Evolutionary conservation across 2,888 invertebrate species (phyloP), one percentile per base, ranked within the genome.

Genomic region (Clusia tigrina): DNA sequence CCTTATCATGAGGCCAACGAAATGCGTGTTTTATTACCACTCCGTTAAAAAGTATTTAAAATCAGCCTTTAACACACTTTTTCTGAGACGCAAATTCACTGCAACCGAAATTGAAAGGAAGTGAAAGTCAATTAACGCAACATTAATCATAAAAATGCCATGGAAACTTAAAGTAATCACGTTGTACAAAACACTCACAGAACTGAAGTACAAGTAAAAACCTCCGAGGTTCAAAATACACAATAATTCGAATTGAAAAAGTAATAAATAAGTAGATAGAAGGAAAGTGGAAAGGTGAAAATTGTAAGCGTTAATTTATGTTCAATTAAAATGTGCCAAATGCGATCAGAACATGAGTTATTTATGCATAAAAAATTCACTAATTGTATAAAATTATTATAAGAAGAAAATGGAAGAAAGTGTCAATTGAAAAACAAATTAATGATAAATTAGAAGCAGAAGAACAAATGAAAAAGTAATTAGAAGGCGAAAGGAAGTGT

Each of bases 71-170:
- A 32, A 37, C 42, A 51, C 58, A 15, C 22, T 18, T 48, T 48
- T 48, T 48, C 32, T 32, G 32, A 18, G 22, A 6, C 18, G 48
- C 3, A 5, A 15, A 15, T 42, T n/a, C 32, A 12, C 32, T 32
- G 2, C 18, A 48, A 48, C 22, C 17, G 57, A 68, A 74, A 77
- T 64, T 70, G 69, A 72, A 71, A 76, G 74, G 68, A 71, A 78
- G 78, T 73, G 79, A 78, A 79, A 79, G 78, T 78, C 78, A 77
- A 79, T 77, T 73, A 78, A 72, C 64, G 71, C 69, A 72, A 68
- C 71, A 78, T 78, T 74, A 74, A 78, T 78, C 73, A 64, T 1
- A 9, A 25, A 25, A 20, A 20, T 17, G 20, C 3, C 52, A 20
- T 6, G n/a, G 48, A 48, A 10, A 10, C 20, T 20, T 23, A 60